Evolutionary conservation across 2,888 invertebrate genomes (phyloP), one percentile per base, ranked within the genome.

Genomic region (Dynastes grantii): DNA sequence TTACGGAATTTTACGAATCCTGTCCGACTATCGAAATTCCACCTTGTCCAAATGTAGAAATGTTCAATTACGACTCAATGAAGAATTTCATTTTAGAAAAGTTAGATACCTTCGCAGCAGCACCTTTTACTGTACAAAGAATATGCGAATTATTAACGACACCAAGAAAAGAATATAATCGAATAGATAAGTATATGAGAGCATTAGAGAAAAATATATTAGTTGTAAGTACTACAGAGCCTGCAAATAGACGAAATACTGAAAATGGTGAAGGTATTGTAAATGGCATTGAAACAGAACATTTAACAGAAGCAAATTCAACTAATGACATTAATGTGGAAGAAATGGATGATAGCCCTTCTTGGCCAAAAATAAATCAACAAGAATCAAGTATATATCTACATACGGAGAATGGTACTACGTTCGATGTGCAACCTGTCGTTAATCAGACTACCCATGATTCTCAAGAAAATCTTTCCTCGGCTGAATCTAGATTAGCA

Each of bases 111-210:
- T 97, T 97, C 87, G 92, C 92, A 58, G 95, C 97, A 73, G 97
- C 98, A 6, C 98, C 98, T 0, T 98, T 98, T 87, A 98, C 98
- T 22, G 95, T 98, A 82, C 98, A 98, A 89, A 92, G 99, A 83
- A 93, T 99, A 80, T 98, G 98, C 89, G 99, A 99, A 89, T 91
- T 99, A 40, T 90, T 99, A 1, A 96, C 96, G 2, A 93, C 94
- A 83, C 98, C 99, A 1, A 92, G 95, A 29, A 97, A 96, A 87
- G 98, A 99, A 87, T 99, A 99, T 89, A 96, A 96, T 86, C 92
- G 97, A 80, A 95, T 97, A 80, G 99, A 98, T 87, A 99, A 99
- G 88, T 99, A 96, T 87, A 96, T 99, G 95, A 91, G 98, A 79
- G 99, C 98, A 0, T 91, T 99, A 79, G 99, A 99, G 88, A 99